phyloP scores from a whole-genome alignment of 37 sponge, comb jelly and placozoan genomes.

The Beroe forskalii region DNA sequence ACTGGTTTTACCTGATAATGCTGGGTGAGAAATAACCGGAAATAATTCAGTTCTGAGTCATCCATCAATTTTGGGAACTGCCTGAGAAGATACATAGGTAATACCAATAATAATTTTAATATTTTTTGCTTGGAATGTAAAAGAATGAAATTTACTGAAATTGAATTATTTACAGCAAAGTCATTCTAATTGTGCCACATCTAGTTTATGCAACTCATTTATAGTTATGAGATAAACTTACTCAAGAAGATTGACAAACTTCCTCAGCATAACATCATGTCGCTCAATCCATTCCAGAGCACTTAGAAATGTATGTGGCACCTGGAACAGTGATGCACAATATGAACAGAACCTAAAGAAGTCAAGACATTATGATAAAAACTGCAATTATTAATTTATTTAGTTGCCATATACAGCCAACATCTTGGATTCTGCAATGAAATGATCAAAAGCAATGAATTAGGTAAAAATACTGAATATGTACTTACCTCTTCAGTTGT shows the following conservation, averaged over 20 bases:
- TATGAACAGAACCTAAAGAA: background rate
- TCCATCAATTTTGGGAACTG: conserved; percentile 20
- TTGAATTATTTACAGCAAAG: too few species aligned
- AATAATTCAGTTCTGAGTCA: background rate
- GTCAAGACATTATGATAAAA: background rate
- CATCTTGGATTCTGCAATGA: too few species aligned
- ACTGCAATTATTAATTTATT: background rate
- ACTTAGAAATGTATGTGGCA: background rate
- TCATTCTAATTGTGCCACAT: too few species aligned
- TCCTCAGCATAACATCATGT: conserved; percentile 11
- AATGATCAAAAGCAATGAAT: too few species aligned
- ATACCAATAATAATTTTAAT: too few species aligned
- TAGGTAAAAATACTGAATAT: too few species aligned
- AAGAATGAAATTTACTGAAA: too few species aligned
- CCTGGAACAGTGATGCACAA: background rate
- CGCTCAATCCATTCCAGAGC: background rate
- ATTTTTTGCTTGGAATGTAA: too few species aligned
- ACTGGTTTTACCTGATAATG: conserved; percentile 33
- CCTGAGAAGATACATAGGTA: too few species aligned
- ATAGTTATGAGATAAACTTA: too few species aligned
- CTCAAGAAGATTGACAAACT: conserved; percentile 1
- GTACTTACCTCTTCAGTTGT: background rate
- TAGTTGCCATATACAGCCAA: too few species aligned
- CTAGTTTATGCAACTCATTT: too few species aligned
- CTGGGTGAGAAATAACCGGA: background rate